Evolutionary conservation across 1,140 invertebrate species (phyloP), one percentile per base, ranked within the genome.

Genomic region (Colletes latitarsis): DNA sequence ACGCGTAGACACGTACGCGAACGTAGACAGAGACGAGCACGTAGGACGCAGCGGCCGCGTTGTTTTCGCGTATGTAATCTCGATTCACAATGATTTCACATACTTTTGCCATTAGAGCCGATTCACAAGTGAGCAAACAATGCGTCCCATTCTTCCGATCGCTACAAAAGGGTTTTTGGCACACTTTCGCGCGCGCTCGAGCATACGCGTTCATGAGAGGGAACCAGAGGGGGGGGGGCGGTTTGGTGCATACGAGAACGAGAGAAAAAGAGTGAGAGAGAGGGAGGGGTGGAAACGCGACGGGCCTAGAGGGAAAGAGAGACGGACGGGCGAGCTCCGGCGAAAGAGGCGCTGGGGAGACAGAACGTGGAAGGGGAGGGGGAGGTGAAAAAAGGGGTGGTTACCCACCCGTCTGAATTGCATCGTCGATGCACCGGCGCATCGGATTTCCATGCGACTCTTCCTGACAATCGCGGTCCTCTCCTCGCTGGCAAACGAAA

Each of bases 41-140:
- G 75, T 77, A 86, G 85, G 82, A 82, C 66, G 67, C 57, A 64
- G 73, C 66, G 43, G 66, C 60, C 76, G 75, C 85, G 86, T 88
- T 88, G 85, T 93, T 92, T 92, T 90, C 92, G 88, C 91, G 87
- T 90, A 89, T 91, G 92, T 92, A 93, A 92, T 92, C 91, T 92
- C 89, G 88, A 89, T 91, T 91, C 90, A 89, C 91, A 90, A 93
- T 92, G 88, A 92, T 92, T 92, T 91, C 92, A 92, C 91, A 92
- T 92, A 93, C 92, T 92, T 92, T 92, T 92, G 88, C 92, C 90
- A 92, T 93, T 92, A 92, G 92, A 89, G 83, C 63, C 88, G 88
- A 92, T 92, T 92, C 89, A 90, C 91, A 90, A 91, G 89, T 90
- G 91, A 92, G 89, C 91, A 91, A 92, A 92, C 90, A 92, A 91